Conservation (phyloP, 2,888 invertebrate genomes). For the Ecdyonurus torrentis region DNA sequence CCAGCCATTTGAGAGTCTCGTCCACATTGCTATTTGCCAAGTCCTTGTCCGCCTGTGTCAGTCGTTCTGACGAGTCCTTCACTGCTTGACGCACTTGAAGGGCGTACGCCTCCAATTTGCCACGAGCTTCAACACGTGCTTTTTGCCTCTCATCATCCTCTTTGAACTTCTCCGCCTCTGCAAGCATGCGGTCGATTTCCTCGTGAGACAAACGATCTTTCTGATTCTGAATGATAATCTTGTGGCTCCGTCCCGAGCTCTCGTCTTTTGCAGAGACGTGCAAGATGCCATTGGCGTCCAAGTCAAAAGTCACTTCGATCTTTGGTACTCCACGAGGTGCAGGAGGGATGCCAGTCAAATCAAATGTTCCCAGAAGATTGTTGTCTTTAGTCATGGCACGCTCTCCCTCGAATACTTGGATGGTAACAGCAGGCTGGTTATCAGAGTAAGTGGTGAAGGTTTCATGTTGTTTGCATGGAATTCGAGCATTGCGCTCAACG, state of each 20-base stretch:
- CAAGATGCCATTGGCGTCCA: slow-evolving; percentile 82
- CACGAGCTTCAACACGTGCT: slow-evolving; percentile 49
- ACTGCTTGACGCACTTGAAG: slow-evolving; percentile 24
- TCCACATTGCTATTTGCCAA: slow-evolving; percentile 16
- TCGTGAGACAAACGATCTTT: slow-evolving; percentile 58
- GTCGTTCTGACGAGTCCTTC: slow-evolving; percentile 22
- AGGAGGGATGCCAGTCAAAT: slow-evolving; percentile 59
- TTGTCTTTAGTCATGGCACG: slow-evolving; percentile 83
- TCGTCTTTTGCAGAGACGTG: slow-evolving; percentile 50
- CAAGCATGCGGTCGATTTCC: slow-evolving; percentile 74
- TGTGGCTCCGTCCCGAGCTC: slow-evolving; percentile 61
- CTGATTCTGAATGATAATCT: slow-evolving; percentile 73
- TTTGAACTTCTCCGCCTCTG: slow-evolving; percentile 62
- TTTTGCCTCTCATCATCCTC: slow-evolving; percentile 49
- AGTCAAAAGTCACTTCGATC: slow-evolving; percentile 60
- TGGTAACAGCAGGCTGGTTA: slow-evolving; percentile 78
- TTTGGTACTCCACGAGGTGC: slow-evolving; percentile 67
- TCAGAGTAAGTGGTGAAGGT: slow-evolving; percentile 83
- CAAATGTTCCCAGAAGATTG: slow-evolving; percentile 37
- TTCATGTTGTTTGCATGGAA: slow-evolving; percentile 54
- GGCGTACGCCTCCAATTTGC: slow-evolving; percentile 43
- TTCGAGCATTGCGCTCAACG: slow-evolving; percentile 66
- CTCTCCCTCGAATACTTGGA: slow-evolving; percentile 71
- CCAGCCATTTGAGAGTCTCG: not conserved
- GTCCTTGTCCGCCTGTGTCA: slow-evolving; percentile 26